A percentile compares a stretch with the other conserved stretches of the same genome.
Evolutionary conservation across 2,113 vertebrate species (phyloP).

Genomic region (Serilophus lunatus): DNA sequence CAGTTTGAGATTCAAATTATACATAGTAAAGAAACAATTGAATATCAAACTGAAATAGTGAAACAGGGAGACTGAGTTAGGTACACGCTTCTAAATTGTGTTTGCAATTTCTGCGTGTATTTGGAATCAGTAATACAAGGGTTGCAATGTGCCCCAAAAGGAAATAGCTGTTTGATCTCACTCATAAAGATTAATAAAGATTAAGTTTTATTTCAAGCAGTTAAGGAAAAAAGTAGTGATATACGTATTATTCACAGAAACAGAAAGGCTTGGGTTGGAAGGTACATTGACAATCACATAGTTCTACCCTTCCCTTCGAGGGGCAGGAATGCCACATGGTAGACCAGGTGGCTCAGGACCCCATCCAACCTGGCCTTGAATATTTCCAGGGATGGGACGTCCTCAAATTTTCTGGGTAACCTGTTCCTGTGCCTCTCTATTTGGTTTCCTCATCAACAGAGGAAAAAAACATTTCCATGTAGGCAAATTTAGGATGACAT

Average conservation of each 20-base stretch:
- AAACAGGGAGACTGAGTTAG: not conserved
- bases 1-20: not conserved
- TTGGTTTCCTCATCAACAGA: not conserved
- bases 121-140: not conserved
- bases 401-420: not conserved
- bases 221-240: not conserved
- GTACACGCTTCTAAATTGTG: not conserved
- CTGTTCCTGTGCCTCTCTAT: not conserved
- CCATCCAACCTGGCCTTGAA: not conserved
- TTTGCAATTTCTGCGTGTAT: not conserved
- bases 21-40: not conserved
- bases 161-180: not conserved
- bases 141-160: not conserved
- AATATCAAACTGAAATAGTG: not conserved
- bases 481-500: not conserved
- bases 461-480: not conserved
- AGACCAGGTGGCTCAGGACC: not conserved
- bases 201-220: not conserved
- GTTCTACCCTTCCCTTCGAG: not conserved
- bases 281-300: not conserved
- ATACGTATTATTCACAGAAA: not conserved
- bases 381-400: not conserved
- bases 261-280: not conserved
- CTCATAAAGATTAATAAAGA: not conserved
- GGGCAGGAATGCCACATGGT: not conserved